A percentile compares a stretch with the other conserved stretches of the same genome.
Conservation (phyloP, 2,888 invertebrate genomes). For the Bibio marci region DNA sequence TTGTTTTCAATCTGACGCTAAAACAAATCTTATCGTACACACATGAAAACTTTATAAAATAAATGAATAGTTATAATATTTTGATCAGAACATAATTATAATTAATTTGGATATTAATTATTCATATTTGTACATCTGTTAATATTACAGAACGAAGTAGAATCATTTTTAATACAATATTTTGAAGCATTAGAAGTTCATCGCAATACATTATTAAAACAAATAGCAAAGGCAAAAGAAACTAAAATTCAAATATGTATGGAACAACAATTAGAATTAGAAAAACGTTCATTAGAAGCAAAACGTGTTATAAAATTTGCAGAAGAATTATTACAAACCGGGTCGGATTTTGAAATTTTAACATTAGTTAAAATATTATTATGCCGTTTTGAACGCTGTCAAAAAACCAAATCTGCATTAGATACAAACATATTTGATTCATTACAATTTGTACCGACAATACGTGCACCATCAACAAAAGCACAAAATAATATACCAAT, state of each 20-base stretch:
- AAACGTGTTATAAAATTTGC: constrained; percentile 43
- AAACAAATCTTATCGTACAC: too few species aligned
- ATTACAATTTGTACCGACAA: constrained; percentile 36
- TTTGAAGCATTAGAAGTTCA: constrained; percentile 44
- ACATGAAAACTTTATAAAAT: too few species aligned
- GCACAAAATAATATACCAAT: constrained; percentile 30
- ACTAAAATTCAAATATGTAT: constrained; percentile 33
- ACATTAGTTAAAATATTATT: constrained; percentile 46
- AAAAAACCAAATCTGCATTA: constrained; percentile 33
- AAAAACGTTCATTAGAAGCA: constrained; percentile 37
- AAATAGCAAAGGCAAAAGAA: constrained; percentile 26
- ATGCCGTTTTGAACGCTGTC: constrained; percentile 44
- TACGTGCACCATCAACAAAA: constrained; percentile 29
- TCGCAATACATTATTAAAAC: constrained; percentile 33
- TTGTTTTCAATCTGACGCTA: too few species aligned
- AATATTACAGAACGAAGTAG: constrained; percentile 41
- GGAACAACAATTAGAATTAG: constrained; percentile 32
- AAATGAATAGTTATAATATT: too few species aligned
- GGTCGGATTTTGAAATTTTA: constrained; percentile 47
- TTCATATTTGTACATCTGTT: neutral
- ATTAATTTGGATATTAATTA: neutral
- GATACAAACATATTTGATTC: constrained; percentile 28
- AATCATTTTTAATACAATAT: constrained; percentile 47
- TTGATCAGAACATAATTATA: too few species aligned
- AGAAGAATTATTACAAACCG: constrained; percentile 45